Conservation (phyloP, 2,797 vertebrate genomes). For the Enteromius unitaeniatus region DNA sequence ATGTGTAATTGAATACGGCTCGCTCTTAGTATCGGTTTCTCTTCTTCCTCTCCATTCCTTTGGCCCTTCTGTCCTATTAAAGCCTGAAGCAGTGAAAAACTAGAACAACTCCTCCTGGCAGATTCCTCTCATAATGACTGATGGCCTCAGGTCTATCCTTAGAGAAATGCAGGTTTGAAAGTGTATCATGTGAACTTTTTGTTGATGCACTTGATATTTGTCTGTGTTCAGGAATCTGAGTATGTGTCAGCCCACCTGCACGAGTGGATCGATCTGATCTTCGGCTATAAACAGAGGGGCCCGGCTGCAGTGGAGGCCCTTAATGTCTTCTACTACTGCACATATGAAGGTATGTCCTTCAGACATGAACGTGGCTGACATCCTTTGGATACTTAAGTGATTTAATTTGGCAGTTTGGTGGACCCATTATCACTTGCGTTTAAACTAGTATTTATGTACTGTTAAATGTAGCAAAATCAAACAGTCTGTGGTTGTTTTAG, state of each 20-base stretch:
- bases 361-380: not conserved
- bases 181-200: not conserved
- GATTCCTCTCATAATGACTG: not conserved
- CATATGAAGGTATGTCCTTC: conserved; percentile 83
- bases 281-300: conserved; percentile 93
- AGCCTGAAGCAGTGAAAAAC: not conserved
- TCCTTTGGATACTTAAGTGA: not conserved
- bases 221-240: conserved; percentile 86
- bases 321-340: conserved; percentile 98
- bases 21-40: conserved; percentile 9
- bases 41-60: conserved; percentile 17
- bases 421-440: not conserved
- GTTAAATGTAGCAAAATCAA: not conserved
- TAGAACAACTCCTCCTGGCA: not conserved
- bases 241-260: conserved; percentile 93
- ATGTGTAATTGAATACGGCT: conserved; percentile 1
- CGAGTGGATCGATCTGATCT: conserved; percentile 97
- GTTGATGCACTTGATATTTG: conserved; percentile 20
- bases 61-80: conserved; percentile 29
- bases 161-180: not conserved
- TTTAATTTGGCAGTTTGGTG: not conserved
- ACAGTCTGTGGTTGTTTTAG: conserved; percentile 68
- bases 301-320: conserved; percentile 92
- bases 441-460: not conserved
- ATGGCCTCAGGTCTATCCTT: not conserved